Conservation (phyloP, 2,888 invertebrate genomes). For the Lasioglossum leucozonium region DNA sequence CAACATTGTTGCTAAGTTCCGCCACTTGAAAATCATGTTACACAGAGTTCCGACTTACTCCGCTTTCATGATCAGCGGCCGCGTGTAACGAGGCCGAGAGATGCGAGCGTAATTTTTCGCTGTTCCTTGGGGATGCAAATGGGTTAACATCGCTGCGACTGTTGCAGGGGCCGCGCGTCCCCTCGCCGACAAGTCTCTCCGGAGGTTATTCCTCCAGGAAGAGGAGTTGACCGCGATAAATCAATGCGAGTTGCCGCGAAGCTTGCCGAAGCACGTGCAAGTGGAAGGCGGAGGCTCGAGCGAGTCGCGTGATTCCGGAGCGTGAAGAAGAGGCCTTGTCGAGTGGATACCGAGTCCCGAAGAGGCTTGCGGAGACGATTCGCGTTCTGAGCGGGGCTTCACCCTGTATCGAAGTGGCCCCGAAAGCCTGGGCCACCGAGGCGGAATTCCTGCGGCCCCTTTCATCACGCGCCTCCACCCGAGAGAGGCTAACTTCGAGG, state of each 20-base stretch:
- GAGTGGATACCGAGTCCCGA: constrained; percentile 62
- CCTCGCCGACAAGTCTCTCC: not conserved
- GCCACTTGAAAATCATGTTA: no score
- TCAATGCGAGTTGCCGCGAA: constrained; percentile 39
- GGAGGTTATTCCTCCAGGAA: constrained; percentile 49
- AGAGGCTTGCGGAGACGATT: constrained; percentile 22
- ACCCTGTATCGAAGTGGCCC: not conserved
- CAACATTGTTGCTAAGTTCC: no score
- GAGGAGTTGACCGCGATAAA: constrained; percentile 30
- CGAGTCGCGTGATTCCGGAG: constrained; percentile 46
- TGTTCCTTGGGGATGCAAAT: no score
- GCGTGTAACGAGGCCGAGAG: no score
- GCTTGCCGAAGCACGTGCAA: constrained; percentile 32
- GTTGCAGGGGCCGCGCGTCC: not conserved
- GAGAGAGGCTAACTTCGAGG: not conserved
- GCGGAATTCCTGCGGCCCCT: not conserved
- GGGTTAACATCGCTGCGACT: not conserved
- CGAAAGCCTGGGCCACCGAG: not conserved
- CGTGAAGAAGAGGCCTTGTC: constrained; percentile 42
- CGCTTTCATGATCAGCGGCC: no score
- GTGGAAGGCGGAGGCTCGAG: not conserved
- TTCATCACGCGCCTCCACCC: not conserved
- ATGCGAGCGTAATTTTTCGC: no score
- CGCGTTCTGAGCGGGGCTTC: not conserved
- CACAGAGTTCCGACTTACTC: no score